Percentiles rank a stretch among this genome's conserved stretches.
phyloP scores from a whole-genome alignment of 53 echinoderm and acorn worm species.

The Stichopus horrens region DNA sequence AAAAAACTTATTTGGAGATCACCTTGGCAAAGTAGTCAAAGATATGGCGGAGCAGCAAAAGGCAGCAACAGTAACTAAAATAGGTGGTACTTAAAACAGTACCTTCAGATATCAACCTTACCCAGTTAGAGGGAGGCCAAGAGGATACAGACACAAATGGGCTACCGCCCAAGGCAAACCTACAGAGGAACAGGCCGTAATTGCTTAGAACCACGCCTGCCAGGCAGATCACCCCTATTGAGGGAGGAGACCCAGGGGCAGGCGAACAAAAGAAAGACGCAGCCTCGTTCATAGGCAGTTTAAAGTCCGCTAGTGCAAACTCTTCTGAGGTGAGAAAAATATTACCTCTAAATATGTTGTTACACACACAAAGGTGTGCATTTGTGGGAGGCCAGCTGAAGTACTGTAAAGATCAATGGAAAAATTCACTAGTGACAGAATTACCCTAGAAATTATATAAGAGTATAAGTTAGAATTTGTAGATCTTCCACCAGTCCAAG shows the following conservation, averaged over 20 bases:
- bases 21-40: conserved; percentile 43
- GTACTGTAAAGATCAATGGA: neutral
- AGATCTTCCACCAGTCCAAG: neutral
- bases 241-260: conserved; percentile 12
- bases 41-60: conserved; percentile 51
- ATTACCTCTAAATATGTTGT: neutral
- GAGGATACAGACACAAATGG: neutral
- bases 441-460: neutral
- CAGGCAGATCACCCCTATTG: neutral
- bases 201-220: neutral
- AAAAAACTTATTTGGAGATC: conserved; percentile 47
- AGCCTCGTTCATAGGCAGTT: neutral
- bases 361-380: neutral
- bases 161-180: neutral
- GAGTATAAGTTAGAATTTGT: neutral
- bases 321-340: neutral
- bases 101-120: neutral
- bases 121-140: neutral
- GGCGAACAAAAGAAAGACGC: conserved; percentile 10
- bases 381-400: conserved; percentile 17
- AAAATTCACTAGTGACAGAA: conserved; percentile 1
- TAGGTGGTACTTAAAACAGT: neutral
- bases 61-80: conserved; percentile 18
- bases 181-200: conserved; percentile 13
- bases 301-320: neutral